Conservation (phyloP, 2,888 invertebrate genomes). For the Sinohyriopsis cumingii region DNA sequence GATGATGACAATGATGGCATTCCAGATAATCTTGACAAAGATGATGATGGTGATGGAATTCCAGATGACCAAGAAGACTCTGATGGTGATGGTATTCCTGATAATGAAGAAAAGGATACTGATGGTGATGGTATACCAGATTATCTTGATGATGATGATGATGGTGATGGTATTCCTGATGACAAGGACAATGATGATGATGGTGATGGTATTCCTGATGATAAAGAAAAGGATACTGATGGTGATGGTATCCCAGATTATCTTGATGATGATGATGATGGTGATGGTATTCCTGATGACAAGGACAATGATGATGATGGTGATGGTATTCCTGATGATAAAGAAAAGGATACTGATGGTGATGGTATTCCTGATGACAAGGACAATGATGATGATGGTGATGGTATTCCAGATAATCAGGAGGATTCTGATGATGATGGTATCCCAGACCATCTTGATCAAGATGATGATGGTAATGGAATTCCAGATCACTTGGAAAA, state of each 20-base stretch:
- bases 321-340: slow-evolving; percentile 54
- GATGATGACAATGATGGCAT: slow-evolving; percentile 53
- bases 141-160: slow-evolving; percentile 40
- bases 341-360: slow-evolving; percentile 60
- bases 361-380: slow-evolving; percentile 64
- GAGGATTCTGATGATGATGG: slow-evolving; percentile 47
- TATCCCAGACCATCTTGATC: slow-evolving; percentile 46
- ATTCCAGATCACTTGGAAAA: slow-evolving; percentile 56
- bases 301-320: slow-evolving; percentile 45
- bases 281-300: slow-evolving; percentile 50
- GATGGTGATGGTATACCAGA: slow-evolving; percentile 65
- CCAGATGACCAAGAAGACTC: slow-evolving; percentile 58
- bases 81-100: slow-evolving; percentile 66
- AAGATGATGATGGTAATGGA: slow-evolving; percentile 56
- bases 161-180: slow-evolving; percentile 58
- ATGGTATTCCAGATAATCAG: slow-evolving; percentile 60
- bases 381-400: slow-evolving; percentile 62
- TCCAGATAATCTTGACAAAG: slow-evolving; percentile 46
- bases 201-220: slow-evolving; percentile 66
- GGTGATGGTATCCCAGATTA: slow-evolving; percentile 59
- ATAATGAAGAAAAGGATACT: slow-evolving; percentile 57
- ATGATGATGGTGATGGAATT: slow-evolving; percentile 66
- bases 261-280: not conserved
- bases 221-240: slow-evolving; percentile 35
- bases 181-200: slow-evolving; percentile 57